Base-by-base conservation (phyloP, 2,888 invertebrate genomes). In the Acleris sparsana region DNA sequence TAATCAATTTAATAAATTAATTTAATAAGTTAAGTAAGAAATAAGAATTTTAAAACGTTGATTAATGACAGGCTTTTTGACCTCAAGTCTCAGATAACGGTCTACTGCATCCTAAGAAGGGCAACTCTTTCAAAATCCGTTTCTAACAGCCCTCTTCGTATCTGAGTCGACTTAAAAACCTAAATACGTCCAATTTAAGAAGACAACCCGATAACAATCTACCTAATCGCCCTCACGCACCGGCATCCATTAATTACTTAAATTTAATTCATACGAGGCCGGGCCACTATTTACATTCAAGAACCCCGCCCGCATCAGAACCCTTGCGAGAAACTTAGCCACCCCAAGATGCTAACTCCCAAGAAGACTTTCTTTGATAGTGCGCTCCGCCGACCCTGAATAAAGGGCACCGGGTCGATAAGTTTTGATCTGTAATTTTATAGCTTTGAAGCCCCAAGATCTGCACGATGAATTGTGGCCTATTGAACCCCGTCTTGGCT, bases 391-490 rank as follows among this genome's bases (percentile, higher is more conserved):
- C 88, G 89, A 80, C 80, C 87, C 75, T 76, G 88, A 86, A 92
- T 91, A 92, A 91, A 90, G 91, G 88, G 84, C 88, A 89, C 80
- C 78, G 86, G 91, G 88, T 90, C 89, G 90, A 92, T 89, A 85
- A 89, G 88, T 89, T 88, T 84, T 92, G 92, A 92, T 92, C 92
- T 92, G 90, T 92, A 92, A 92, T 92, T 92, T 92, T 92, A 92
- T 92, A 90, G 88, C 89, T 88, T 87, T 89, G 89, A 89, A 84
- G 76, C 80, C 87, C 87, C 82, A 80, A 88, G 87, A 78, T 77
- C 51, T 79, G 77, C 74, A 83, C 80, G 80, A 73, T 73, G 82
- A 84, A 88, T 87, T 89, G 88, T 82, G 88, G 88, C 83, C 82
- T 88, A 88, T 89, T 84, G 87, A 88, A 86, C 86, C 79, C 74